A percentile compares a stretch with the other conserved stretches of the same genome.
These are phyloP conservation scores for Cydia fagiglandana DNA, from an alignment of 1,140 invertebrate genomes.

Conservation along the genomic window DNA sequence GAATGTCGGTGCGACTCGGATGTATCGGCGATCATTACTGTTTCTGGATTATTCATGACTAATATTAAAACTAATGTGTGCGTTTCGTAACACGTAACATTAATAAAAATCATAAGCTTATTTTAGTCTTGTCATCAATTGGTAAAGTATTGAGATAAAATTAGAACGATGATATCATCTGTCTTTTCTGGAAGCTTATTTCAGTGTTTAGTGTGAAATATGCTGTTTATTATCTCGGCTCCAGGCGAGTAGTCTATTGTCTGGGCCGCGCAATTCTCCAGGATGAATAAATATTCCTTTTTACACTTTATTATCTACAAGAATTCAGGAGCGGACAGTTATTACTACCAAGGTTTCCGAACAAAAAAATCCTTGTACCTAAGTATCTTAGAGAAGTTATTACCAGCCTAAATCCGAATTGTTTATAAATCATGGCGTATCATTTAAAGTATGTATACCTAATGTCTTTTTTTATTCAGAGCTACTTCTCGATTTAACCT, in stretches of 20 bases:
- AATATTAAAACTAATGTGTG: no score
- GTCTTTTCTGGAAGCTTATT: not conserved
- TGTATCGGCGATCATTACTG: no score
- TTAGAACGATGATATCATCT: not conserved
- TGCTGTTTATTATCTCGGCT: slow-evolving; percentile 18
- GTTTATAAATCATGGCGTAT: not conserved
- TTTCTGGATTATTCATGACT: no score
- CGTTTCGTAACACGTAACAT: no score
- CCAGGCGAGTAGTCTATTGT: slow-evolving; percentile 13
- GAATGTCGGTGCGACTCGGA: no score
- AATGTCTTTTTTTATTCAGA: not conserved
- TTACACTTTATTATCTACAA: not conserved
- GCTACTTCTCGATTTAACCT: no score
- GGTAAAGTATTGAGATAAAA: not conserved
- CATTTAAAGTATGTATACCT: no score
- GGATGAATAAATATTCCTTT: slow-evolving; percentile 7
- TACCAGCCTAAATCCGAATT: not conserved
- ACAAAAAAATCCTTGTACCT: not conserved
- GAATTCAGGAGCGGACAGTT: not conserved
- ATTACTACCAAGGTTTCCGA: not conserved
- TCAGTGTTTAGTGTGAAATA: slow-evolving; percentile 14
- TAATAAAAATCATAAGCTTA: no score
- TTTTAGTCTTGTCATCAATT: no score
- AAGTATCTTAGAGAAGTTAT: not conserved
- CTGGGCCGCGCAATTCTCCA: not conserved